phyloP scores from a whole-genome alignment of 2,797 vertebrate species.

The Malacoraja senta region DNA sequence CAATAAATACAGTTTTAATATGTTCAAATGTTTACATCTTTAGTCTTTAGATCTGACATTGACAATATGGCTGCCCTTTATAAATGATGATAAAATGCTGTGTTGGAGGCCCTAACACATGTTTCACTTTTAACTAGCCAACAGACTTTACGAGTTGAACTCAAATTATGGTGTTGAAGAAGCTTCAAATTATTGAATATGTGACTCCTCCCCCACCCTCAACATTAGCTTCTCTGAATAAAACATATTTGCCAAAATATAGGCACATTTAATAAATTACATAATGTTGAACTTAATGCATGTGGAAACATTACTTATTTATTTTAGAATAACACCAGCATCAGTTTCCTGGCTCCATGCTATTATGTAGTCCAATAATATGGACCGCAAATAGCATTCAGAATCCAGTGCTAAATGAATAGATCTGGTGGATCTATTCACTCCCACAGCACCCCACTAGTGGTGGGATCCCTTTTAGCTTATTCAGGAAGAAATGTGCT shows the following conservation, averaged over 20 bases:
- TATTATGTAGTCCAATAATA: not conserved
- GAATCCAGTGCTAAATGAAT: no score
- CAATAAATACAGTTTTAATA: not conserved
- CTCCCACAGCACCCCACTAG: no score
- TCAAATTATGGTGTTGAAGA: not conserved
- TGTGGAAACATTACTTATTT: not conserved
- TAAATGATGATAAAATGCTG: not conserved
- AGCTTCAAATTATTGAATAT: not conserved
- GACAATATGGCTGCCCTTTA: not conserved
- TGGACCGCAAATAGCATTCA: no score
- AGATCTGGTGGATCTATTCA: no score
- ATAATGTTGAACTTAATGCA: not conserved
- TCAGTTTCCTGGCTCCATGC: not conserved
- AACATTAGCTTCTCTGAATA: not conserved
- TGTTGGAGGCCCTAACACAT: not conserved
- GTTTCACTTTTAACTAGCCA: not conserved
- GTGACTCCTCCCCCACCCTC: not conserved
- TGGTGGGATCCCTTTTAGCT: slow-evolving; percentile 5
- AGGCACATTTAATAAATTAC: not conserved
- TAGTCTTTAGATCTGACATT: no score
- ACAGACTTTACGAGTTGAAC: not conserved
- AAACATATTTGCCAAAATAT: no score
- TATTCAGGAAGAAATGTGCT: not conserved
- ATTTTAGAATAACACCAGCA: slow-evolving; percentile 15
- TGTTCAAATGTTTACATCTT: slow-evolving; percentile 31